Percentiles rank a stretch among this genome's conserved stretches.
These are phyloP conservation scores for Grapholita molesta DNA, from an alignment of 1,140 invertebrate species.

Conservation along the genomic window DNA sequence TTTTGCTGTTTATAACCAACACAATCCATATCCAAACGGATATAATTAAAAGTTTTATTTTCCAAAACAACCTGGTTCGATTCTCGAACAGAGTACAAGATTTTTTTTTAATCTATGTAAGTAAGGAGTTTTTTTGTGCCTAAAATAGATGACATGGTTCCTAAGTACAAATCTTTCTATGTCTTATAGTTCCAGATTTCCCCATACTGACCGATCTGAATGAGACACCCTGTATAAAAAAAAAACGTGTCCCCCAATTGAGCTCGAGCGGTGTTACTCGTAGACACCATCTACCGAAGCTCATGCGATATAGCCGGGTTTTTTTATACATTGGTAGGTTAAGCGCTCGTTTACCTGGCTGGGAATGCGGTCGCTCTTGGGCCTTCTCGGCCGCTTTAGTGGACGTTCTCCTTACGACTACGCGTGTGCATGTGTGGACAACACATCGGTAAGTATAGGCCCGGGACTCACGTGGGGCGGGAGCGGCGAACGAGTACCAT, in stretches of 20 bases:
- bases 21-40: no score
- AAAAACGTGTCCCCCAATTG: constrained; percentile 42
- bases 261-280: constrained; percentile 41
- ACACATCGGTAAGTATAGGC: constrained; percentile 71
- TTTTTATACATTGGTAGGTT: constrained; percentile 47
- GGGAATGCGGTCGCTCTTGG: constrained; percentile 78
- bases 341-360: constrained; percentile 78
- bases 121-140: no score
- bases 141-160: no score
- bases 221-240: no score
- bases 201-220: no score
- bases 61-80: no score
- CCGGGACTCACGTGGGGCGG: constrained; percentile 45
- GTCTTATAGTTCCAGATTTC: no score
- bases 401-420: constrained; percentile 79
- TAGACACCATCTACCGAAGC: constrained; percentile 39
- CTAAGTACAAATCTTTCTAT: no score
- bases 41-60: no score
- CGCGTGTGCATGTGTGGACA: constrained; percentile 76
- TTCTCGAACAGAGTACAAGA: no score
- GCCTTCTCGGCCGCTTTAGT: constrained; percentile 78
- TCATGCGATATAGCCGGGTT: constrained; percentile 62
- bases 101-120: no score
- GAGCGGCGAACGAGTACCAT: constrained; percentile 44
- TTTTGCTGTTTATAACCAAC: no score